A percentile compares a stretch with the other conserved stretches of the same genome.
Conservation (phyloP, 2,113 vertebrate genomes). For the Clinocottus analis region DNA sequence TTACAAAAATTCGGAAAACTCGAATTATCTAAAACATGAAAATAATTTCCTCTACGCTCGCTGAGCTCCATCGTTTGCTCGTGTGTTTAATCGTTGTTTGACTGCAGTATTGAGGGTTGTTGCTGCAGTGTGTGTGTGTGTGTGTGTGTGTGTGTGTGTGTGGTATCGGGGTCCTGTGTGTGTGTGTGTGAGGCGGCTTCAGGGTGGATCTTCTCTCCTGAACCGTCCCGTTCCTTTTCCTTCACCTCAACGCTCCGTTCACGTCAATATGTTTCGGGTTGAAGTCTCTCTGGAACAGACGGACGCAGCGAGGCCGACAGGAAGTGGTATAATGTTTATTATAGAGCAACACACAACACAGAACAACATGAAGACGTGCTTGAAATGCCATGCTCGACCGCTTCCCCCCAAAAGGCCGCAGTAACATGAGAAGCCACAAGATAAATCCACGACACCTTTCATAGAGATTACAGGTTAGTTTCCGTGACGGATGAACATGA, state of each 20-base stretch:
- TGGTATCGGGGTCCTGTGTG: not conserved
- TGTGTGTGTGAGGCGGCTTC: not conserved
- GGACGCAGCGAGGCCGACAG: constrained; percentile 8
- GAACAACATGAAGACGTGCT: constrained; percentile 66
- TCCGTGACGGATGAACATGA: constrained; percentile 36
- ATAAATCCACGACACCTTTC: constrained; percentile 43
- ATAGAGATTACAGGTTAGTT: constrained; percentile 34
- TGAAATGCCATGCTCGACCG: constrained; percentile 55
- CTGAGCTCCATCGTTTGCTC: not conserved
- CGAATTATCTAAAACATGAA: not conserved
- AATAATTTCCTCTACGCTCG: not conserved
- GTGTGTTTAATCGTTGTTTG: not conserved
- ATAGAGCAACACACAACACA: constrained; percentile 57
- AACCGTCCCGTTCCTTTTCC: not conserved
- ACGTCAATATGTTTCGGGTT: not conserved
- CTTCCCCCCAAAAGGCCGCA: constrained; percentile 29
- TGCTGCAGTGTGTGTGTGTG: not conserved
- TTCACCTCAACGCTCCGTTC: not conserved
- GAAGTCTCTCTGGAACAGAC: not conserved
- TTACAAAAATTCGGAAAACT: not conserved
- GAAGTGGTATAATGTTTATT: constrained; percentile 71
- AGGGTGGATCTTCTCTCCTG: constrained; percentile 2
- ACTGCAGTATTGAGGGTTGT: too few species aligned
- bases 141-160: not conserved
- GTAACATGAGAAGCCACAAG: constrained; percentile 44